A percentile compares a stretch with the other conserved stretches of the same genome.
These are phyloP conservation scores for Toxonevra muliebris DNA, from an alignment of 2,888 invertebrate species.

Conservation along the genomic window DNA sequence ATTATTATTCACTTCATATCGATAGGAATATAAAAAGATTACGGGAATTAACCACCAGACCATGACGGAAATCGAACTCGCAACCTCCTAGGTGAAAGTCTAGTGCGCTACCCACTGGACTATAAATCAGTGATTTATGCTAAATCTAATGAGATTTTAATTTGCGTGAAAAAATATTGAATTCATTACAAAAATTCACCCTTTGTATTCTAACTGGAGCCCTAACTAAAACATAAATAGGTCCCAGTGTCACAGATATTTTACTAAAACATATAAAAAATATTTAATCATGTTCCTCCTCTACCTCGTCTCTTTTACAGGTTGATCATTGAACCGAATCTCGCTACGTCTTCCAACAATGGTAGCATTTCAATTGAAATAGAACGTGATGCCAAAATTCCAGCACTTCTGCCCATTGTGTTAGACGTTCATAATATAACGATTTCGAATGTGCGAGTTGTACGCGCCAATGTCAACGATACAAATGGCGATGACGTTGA, in stretches of 20 bases:
- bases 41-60: too few species aligned
- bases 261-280: neutral
- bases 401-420: slow-evolving; percentile 59
- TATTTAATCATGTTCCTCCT: too few species aligned
- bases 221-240: neutral
- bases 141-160: too few species aligned
- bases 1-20: too few species aligned
- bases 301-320: slow-evolving; percentile 45
- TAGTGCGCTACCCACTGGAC: too few species aligned
- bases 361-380: slow-evolving; percentile 60
- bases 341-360: slow-evolving; percentile 55
- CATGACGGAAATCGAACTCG: too few species aligned
- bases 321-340: slow-evolving; percentile 62
- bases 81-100: too few species aligned
- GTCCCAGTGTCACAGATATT: neutral
- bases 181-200: neutral
- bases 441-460: slow-evolving; percentile 58
- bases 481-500: slow-evolving; percentile 51
- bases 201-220: neutral
- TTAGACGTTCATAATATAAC: slow-evolving; percentile 62
- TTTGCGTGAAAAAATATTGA: too few species aligned
- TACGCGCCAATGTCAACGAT: slow-evolving; percentile 41
- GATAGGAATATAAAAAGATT: too few species aligned
- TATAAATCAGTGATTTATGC: too few species aligned
- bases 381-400: slow-evolving; percentile 53